Evolutionary conservation across 2,888 invertebrate genomes (phyloP).

Genomic region (Chironomus riparius): DNA sequence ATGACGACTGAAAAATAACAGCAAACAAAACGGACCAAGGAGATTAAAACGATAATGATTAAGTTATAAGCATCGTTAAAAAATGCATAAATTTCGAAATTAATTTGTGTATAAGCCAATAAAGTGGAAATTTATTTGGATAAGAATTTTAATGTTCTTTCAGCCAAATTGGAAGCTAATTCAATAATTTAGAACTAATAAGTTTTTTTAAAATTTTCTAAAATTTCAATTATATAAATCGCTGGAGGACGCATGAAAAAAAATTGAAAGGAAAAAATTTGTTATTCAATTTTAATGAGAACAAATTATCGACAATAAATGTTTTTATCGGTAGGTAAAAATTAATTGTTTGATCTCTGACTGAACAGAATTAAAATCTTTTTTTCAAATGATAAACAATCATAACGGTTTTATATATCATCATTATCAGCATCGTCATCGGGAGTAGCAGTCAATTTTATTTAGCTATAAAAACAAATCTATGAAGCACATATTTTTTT

Average conservation of each 20-base stretch:
- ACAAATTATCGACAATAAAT: not conserved
- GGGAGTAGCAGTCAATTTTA: not conserved
- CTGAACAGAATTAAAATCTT: not conserved
- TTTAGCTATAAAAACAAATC: not conserved
- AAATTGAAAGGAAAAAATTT: not conserved
- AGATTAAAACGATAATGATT: too few species aligned
- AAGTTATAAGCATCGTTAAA: too few species aligned
- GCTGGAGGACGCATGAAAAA: not conserved
- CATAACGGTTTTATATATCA: not conserved
- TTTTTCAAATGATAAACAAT: not conserved
- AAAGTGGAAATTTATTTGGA: too few species aligned
- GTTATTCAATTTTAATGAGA: not conserved
- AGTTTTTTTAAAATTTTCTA: not conserved
- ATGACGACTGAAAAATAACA: too few species aligned
- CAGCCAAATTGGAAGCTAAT: not conserved
- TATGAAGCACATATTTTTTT: not conserved
- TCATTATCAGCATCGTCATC: not conserved
- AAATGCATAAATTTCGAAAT: not conserved
- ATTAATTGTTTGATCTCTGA: too few species aligned
- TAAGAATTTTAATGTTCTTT: not conserved
- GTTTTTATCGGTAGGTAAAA: not conserved
- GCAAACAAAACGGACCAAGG: too few species aligned
- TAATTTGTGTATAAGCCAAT: too few species aligned
- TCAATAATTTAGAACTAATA: not conserved
- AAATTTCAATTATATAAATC: not conserved